Conservation (phyloP, 2,797 vertebrate species). For the Esox lucius region DNA sequence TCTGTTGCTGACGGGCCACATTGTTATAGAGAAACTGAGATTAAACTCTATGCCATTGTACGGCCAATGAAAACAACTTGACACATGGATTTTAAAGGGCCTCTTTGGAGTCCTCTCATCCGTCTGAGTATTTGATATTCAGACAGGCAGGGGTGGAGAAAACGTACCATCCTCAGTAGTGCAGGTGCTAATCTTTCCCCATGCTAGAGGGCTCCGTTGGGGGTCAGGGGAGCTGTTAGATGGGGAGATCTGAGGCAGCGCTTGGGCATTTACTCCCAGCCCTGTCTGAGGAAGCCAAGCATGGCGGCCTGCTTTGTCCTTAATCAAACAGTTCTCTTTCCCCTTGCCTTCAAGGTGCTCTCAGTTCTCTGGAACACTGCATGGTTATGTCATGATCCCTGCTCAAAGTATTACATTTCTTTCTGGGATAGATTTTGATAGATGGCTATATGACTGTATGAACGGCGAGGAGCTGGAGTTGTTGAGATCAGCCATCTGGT, state of each 20-base stretch:
- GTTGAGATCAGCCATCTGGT: not conserved
- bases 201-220: conserved; percentile 13
- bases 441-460: not conserved
- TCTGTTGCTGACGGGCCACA: not conserved
- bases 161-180: conserved; percentile 19
- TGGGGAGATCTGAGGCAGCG: conserved; percentile 28
- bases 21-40: conserved; percentile 13
- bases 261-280: conserved; percentile 21
- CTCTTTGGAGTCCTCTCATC: conserved; percentile 11
- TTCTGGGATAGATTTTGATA: conserved; percentile 3
- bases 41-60: conserved; percentile 26
- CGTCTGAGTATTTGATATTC: conserved; percentile 23
- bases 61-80: conserved; percentile 28
- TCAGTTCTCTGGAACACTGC: conserved; percentile 15
- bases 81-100: conserved; percentile 12
- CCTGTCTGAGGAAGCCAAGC: conserved; percentile 35
- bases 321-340: conserved; percentile 26
- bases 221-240: conserved; percentile 29
- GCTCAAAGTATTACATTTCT: conserved; percentile 2
- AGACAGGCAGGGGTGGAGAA: conserved; percentile 19
- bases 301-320: conserved; percentile 33
- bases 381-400: conserved; percentile 24
- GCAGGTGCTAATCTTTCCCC: conserved; percentile 46
- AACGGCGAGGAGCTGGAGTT: not conserved
- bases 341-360: conserved; percentile 6